Percentiles rank a stretch among this genome's conserved stretches.
Conservation (phyloP, 2,797 vertebrate genomes). For the Ciconia nigra region DNA sequence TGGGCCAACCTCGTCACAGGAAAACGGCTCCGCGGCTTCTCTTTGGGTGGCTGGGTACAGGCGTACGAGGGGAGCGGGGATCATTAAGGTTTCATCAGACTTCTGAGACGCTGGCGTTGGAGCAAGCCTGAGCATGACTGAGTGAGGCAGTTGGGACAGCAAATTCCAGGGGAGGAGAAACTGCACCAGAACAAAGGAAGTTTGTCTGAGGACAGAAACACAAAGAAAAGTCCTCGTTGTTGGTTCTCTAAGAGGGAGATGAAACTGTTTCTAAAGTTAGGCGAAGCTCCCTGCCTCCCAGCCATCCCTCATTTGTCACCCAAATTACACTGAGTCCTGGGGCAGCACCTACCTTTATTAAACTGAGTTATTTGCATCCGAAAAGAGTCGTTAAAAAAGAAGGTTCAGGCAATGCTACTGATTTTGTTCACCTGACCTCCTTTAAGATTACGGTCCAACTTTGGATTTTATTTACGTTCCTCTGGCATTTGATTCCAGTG, state of each 20-base stretch:
- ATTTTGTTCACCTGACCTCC: neutral
- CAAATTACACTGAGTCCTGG: neutral
- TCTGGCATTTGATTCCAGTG: neutral
- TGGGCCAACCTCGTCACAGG: neutral
- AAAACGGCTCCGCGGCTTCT: neutral
- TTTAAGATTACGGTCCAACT: neutral
- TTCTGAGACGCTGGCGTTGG: neutral
- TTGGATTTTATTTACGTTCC: neutral
- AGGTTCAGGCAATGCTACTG: neutral
- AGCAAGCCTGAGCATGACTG: conserved; percentile 52
- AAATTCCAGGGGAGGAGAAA: conserved; percentile 59
- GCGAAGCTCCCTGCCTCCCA: neutral
- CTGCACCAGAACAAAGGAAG: conserved; percentile 60
- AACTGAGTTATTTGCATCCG: conserved; percentile 15
- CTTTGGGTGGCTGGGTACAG: neutral
- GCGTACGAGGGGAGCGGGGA: neutral
- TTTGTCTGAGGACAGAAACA: conserved; percentile 58
- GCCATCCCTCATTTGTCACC: conserved; percentile 18
- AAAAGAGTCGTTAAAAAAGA: neutral
- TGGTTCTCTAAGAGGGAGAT: neutral
- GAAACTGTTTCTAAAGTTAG: conserved; percentile 31
- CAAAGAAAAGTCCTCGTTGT: conserved; percentile 12
- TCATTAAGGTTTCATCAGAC: neutral
- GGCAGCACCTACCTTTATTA: conserved; percentile 5
- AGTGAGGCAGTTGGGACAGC: conserved; percentile 24